Conservation (phyloP, 1,140 invertebrate species). For the Pissodes strobi region DNA sequence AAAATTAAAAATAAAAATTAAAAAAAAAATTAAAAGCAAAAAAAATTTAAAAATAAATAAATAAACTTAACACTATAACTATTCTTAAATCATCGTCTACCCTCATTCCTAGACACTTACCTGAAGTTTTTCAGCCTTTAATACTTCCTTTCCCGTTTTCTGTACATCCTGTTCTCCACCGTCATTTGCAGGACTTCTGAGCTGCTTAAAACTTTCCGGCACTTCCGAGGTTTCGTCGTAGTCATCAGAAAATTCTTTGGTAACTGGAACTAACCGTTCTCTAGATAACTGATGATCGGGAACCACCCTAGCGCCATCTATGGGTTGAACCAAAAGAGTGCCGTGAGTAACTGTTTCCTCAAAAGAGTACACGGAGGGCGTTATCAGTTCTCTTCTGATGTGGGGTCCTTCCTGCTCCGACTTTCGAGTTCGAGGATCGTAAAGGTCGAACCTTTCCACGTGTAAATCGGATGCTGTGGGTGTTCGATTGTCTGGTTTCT, state of each 20-base stretch:
- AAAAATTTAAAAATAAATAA: no score
- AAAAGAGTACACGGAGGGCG: conserved; percentile 49
- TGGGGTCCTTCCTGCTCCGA: conserved; percentile 8
- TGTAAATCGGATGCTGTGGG: not conserved
- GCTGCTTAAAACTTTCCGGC: conserved; percentile 47
- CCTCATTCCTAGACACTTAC: conserved; percentile 7
- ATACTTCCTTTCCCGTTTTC: conserved; percentile 46
- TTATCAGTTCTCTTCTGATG: conserved; percentile 61
- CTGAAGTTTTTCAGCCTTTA: conserved; percentile 64
- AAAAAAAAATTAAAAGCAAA: no score
- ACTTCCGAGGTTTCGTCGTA: conserved; percentile 51
- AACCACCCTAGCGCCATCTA: conserved; percentile 41
- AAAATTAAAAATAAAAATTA: no score
- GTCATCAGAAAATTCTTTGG: conserved; percentile 30
- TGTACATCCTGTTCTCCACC: conserved; percentile 27
- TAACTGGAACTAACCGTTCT: conserved; percentile 38
- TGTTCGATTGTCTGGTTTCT: not conserved
- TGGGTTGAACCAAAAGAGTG: conserved; percentile 48
- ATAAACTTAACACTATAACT: no score
- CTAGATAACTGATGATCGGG: conserved; percentile 37
- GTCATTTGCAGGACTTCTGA: conserved; percentile 38
- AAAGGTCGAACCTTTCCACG: not conserved
- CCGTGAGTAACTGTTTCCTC: conserved; percentile 54
- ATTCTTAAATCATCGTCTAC: no score
- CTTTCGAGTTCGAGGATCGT: not conserved